Conservation (phyloP, 2,888 invertebrate genomes). For the Eretmocerus hayati region DNA sequence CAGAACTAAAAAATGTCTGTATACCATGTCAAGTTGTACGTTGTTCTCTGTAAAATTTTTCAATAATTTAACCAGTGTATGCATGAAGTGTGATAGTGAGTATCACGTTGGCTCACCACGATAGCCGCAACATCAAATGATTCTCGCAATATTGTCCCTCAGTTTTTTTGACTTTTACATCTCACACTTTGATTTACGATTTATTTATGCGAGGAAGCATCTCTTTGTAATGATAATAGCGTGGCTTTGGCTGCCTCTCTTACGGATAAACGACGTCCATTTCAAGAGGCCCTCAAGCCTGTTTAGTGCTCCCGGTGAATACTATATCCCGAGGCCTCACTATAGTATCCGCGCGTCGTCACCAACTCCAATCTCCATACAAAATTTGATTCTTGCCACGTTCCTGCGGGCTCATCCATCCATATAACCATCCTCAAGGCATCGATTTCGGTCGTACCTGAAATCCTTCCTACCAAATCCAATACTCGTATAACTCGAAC, state of each 20-base stretch:
- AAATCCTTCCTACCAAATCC: too few relatives aligned
- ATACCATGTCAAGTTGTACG: too few relatives aligned
- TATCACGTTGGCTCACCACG: too few relatives aligned
- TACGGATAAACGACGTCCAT: slow-evolving; percentile 41
- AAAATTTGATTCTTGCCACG: slow-evolving; percentile 30
- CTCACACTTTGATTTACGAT: slow-evolving; percentile 41
- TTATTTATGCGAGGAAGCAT: slow-evolving; percentile 37
- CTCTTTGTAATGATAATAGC: slow-evolving; percentile 41
- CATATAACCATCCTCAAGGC: neutral
- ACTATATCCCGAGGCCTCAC: too few relatives aligned
- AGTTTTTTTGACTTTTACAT: slow-evolving; percentile 41
- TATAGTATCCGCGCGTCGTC: slow-evolving; percentile 18
- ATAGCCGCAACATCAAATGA: too few relatives aligned
- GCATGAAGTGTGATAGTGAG: too few relatives aligned
- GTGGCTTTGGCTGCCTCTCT: slow-evolving; percentile 34
- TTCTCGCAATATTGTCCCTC: too few relatives aligned
- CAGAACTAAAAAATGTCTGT: too few relatives aligned
- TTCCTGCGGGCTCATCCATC: neutral
- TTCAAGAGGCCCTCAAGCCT: slow-evolving; percentile 37
- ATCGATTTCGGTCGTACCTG: too few relatives aligned
- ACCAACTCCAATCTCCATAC: slow-evolving; percentile 34
- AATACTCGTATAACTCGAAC: too few relatives aligned
- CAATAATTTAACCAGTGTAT: too few relatives aligned
- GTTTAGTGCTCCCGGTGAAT: slow-evolving; percentile 35
- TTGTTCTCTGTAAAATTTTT: too few relatives aligned